These are phyloP conservation scores for Parnassius mnemosyne DNA, from an alignment of 2,888 invertebrate species.

Conservation along the genomic window DNA sequence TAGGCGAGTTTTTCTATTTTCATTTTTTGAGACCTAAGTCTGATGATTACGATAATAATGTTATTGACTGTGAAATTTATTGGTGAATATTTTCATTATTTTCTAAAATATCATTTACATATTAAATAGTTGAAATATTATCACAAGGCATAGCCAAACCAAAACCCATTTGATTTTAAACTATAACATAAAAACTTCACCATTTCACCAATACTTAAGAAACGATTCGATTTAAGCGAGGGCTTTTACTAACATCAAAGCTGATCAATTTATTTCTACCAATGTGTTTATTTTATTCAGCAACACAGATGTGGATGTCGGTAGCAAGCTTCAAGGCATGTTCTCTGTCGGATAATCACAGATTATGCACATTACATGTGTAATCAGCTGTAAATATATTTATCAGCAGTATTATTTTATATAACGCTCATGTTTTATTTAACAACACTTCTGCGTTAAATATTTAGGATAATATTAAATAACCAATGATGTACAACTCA, in stretches of 20 bases:
- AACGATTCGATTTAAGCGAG: conserved; percentile 9
- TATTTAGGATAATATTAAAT: too few species aligned
- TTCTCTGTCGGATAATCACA: conserved; percentile 32
- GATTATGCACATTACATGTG: conserved; percentile 29
- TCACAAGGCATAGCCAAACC: background rate
- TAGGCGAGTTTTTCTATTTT: too few species aligned
- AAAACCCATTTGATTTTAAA: conserved; percentile 3
- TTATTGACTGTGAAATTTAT: too few species aligned
- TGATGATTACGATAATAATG: too few species aligned
- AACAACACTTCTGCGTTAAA: too few species aligned
- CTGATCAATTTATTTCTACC: conserved; percentile 28
- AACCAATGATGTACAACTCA: too few species aligned
- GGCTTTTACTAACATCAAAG: conserved; percentile 26
- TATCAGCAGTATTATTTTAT: conserved; percentile 4
- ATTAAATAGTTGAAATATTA: too few species aligned
- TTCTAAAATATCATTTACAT: too few species aligned
- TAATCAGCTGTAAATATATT: conserved; percentile 19
- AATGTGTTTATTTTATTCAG: conserved; percentile 32
- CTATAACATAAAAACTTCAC: conserved; percentile 14
- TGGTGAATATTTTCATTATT: too few species aligned
- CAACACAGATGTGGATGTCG: conserved; percentile 22
- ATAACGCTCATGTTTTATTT: too few species aligned
- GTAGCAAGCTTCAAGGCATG: conserved; percentile 25
- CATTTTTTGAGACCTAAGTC: too few species aligned
- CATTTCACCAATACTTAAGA: conserved; percentile 13